A percentile compares a stretch with the other conserved stretches of the same genome.
Evolutionary conservation across 2,888 invertebrate genomes (phyloP).

Genomic region (Pristionchus entomophagus): DNA sequence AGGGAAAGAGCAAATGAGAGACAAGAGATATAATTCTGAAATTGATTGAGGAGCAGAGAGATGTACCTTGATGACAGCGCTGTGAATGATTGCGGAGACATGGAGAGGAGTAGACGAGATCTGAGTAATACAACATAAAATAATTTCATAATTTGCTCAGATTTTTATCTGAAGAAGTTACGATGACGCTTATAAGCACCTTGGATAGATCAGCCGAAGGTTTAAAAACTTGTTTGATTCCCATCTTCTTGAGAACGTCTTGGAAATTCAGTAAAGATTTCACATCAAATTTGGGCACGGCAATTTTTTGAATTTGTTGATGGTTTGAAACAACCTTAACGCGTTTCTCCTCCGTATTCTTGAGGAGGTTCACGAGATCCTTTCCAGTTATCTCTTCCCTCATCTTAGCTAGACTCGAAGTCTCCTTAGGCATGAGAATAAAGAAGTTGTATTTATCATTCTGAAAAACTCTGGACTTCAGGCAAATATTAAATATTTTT

Average conservation of each 20-base stretch:
- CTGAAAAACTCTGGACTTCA: background rate
- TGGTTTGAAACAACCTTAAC: background rate
- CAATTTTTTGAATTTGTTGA: conserved; percentile 29
- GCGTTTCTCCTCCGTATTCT: background rate
- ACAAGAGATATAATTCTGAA: too few species aligned
- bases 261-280: conserved; percentile 54
- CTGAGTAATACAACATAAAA: too few species aligned
- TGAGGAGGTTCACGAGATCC: background rate
- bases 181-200: too few species aligned
- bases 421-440: background rate
- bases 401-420: background rate
- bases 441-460: background rate
- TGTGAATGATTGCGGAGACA: conserved; percentile 60
- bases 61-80: conserved; percentile 65
- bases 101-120: conserved; percentile 47
- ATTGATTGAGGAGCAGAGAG: conserved; percentile 17
- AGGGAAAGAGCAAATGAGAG: too few species aligned
- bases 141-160: too few species aligned
- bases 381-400: conserved; percentile 26
- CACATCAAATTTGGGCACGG: conserved; percentile 64
- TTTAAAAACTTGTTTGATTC: conserved; percentile 55
- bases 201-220: conserved; percentile 55
- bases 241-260: conserved; percentile 54
- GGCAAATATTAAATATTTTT: too few species aligned
- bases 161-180: background rate